A percentile compares a stretch with the other conserved stretches of the same genome.
Conservation (phyloP, 2,797 vertebrate genomes). For the Mormyrus hasselquistii region DNA sequence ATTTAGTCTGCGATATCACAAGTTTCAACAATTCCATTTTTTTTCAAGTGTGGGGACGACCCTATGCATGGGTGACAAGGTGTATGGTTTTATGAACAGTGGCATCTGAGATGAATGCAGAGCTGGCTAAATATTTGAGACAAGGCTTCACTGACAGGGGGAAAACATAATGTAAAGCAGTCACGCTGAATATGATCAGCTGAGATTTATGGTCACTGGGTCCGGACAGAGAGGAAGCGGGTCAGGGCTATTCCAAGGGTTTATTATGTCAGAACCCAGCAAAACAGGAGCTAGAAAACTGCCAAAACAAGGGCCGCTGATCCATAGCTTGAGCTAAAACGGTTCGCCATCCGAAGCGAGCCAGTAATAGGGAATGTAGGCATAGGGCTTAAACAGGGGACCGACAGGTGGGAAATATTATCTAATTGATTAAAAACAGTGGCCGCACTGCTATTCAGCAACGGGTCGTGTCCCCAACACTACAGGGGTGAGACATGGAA, state of each 20-base stretch:
- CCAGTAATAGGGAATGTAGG: background rate
- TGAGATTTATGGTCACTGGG: background rate
- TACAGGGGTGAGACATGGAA: background rate
- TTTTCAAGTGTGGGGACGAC: background rate
- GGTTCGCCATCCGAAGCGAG: background rate
- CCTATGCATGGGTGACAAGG: background rate
- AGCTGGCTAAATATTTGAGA: background rate
- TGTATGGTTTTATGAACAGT: background rate
- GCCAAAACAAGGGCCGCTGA: background rate
- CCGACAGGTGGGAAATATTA: background rate
- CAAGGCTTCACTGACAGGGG: background rate
- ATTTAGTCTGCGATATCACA: background rate
- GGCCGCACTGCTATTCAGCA: background rate
- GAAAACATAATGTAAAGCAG: background rate
- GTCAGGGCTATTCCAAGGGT: background rate
- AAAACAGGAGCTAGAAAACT: background rate
- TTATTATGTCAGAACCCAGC: background rate
- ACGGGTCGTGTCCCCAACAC: background rate
- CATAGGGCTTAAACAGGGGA: background rate
- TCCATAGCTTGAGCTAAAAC: background rate
- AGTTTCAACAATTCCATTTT: background rate
- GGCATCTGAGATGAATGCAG: background rate
- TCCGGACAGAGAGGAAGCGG: background rate
- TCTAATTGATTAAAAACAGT: background rate
- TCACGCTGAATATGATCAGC: background rate